Evolutionary conservation across 2,113 vertebrate species (phyloP).

Genomic region (Mustela nigripes): DNA sequence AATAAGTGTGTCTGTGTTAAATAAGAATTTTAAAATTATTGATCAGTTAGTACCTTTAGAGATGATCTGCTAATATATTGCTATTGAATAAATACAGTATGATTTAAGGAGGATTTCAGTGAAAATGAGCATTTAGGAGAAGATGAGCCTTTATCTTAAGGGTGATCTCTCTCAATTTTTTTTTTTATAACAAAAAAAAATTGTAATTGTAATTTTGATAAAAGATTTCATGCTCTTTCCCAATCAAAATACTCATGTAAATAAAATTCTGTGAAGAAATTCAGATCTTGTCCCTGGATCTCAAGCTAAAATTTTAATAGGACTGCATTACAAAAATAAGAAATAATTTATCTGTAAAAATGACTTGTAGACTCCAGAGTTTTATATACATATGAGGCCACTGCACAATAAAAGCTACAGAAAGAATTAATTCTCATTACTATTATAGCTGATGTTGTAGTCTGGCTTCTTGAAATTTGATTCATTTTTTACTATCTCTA

Average conservation of each 20-base stretch:
- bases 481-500: constrained; percentile 67
- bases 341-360: background rate
- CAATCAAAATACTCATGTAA: background rate
- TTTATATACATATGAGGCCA: background rate
- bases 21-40: constrained; percentile 43
- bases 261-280: background rate
- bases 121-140: background rate
- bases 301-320: constrained; percentile 1
- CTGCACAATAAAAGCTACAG: background rate
- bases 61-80: background rate
- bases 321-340: background rate
- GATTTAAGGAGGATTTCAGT: background rate
- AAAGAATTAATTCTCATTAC: constrained; percentile 40
- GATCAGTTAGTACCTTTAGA: background rate
- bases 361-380: background rate
- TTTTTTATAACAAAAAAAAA: background rate
- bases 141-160: background rate
- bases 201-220: background rate
- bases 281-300: background rate
- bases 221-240: background rate
- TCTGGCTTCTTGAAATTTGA: constrained; percentile 60
- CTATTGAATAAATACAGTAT: background rate
- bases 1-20: background rate
- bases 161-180: background rate
- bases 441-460: background rate